A percentile compares a stretch with the other conserved stretches of the same genome.
Conservation (phyloP, 2,888 invertebrate species). For the Megaustenia siamemsis region DNA sequence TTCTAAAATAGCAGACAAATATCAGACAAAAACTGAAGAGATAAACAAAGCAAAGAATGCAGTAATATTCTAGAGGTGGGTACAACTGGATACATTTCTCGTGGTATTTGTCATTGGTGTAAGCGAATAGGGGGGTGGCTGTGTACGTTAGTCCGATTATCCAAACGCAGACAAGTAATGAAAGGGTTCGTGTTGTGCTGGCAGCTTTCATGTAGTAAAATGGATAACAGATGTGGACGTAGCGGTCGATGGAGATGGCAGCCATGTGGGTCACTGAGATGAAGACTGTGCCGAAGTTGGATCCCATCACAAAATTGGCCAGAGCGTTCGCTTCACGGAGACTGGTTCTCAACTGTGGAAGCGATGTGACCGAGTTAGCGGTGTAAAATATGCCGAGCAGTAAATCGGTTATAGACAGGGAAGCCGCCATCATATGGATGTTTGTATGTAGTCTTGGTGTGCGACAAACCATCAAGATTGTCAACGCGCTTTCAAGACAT, state of each 20-base stretch:
- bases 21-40: background rate
- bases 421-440: background rate
- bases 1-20: background rate
- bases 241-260: slow-evolving; percentile 10
- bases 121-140: background rate
- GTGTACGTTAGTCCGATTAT: background rate
- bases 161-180: background rate
- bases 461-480: background rate
- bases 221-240: background rate
- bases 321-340: background rate
- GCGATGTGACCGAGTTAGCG: background rate
- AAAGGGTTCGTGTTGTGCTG: background rate
- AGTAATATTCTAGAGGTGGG: background rate
- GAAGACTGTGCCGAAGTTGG: background rate
- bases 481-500: background rate
- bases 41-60: background rate
- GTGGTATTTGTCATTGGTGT: slow-evolving; percentile 8
- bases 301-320: background rate
- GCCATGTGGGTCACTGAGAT: slow-evolving; percentile 23
- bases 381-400: background rate
- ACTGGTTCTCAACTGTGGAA: background rate
- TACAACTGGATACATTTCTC: background rate
- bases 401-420: background rate
- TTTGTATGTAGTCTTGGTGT: background rate
- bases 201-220: background rate